A percentile compares a stretch with the other conserved stretches of the same genome.
These are phyloP conservation scores for Betta splendens DNA, from an alignment of 2,797 vertebrate species.

Conservation along the genomic window DNA sequence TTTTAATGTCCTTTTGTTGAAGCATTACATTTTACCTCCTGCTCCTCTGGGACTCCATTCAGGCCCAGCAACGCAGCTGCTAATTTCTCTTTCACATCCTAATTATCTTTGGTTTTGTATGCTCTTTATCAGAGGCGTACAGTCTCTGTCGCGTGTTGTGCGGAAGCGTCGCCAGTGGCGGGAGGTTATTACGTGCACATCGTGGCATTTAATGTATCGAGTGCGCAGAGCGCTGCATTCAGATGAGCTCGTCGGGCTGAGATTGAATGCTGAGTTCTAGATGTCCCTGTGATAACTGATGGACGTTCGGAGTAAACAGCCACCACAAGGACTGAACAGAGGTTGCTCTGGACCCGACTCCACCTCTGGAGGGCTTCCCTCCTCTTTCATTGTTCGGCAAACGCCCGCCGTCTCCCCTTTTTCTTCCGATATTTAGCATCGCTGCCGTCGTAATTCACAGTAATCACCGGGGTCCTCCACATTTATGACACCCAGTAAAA, in stretches of 20 bases:
- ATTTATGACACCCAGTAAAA: slow-evolving; percentile 71
- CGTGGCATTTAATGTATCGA: slow-evolving; percentile 57
- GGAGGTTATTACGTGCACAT: slow-evolving; percentile 57
- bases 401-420: slow-evolving; percentile 35
- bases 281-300: slow-evolving; percentile 52
- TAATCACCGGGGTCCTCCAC: slow-evolving; percentile 57
- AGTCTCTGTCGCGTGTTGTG: slow-evolving; percentile 52
- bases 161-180: no score
- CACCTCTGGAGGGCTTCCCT: slow-evolving; percentile 32
- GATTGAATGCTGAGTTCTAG: slow-evolving; percentile 39
- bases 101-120: slow-evolving; percentile 69
- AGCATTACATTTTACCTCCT: slow-evolving; percentile 61
- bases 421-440: slow-evolving; percentile 55
- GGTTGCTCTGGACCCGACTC: slow-evolving; percentile 38
- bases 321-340: slow-evolving; percentile 38
- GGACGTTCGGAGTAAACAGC: slow-evolving; percentile 38
- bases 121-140: slow-evolving; percentile 63
- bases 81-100: slow-evolving; percentile 65
- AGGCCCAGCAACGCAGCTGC: slow-evolving; percentile 53
- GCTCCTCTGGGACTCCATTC: slow-evolving; percentile 61
- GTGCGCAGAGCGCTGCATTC: slow-evolving; percentile 41
- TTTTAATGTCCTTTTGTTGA: slow-evolving; percentile 67
- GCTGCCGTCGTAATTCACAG: slow-evolving; percentile 48
- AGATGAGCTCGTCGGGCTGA: slow-evolving; percentile 38
- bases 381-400: slow-evolving; percentile 34